A percentile compares a stretch with the other conserved stretches of the same genome.
Evolutionary conservation across 2,888 invertebrate genomes (phyloP).

Genomic region (Patella pellucida): DNA sequence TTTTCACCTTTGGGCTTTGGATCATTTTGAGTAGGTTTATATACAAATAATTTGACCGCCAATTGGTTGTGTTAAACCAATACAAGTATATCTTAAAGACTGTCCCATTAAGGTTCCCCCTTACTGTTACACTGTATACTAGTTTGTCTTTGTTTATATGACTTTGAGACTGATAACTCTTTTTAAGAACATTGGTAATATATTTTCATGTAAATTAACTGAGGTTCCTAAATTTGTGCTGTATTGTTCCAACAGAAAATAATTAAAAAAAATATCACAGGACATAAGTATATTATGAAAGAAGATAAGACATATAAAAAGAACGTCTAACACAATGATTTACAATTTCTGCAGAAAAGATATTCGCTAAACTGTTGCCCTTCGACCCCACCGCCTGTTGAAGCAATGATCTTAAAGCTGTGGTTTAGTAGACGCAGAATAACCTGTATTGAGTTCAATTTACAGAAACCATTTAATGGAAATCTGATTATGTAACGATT

Average conservation of each 20-base stretch:
- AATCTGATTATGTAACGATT: slow-evolving; percentile 86
- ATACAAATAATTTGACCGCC: too few relatives aligned
- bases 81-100: too few relatives aligned
- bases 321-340: slow-evolving; percentile 28
- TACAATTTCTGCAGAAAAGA: slow-evolving; percentile 77
- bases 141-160: too few relatives aligned
- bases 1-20: too few relatives aligned
- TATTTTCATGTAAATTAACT: too few relatives aligned
- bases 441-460: slow-evolving; percentile 89
- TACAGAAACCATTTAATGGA: slow-evolving; percentile 89
- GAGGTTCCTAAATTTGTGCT: too few relatives aligned
- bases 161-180: too few relatives aligned
- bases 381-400: slow-evolving; percentile 89
- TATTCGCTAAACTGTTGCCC: slow-evolving; percentile 92
- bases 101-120: too few relatives aligned
- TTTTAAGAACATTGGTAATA: too few relatives aligned
- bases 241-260: neutral
- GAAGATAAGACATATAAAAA: slow-evolving; percentile 1
- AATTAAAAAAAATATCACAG: slow-evolving; percentile 16
- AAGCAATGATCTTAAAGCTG: slow-evolving; percentile 84
- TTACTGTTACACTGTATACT: too few relatives aligned
- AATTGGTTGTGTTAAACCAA: too few relatives aligned
- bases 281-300: neutral
- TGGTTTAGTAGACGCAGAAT: slow-evolving; percentile 85
- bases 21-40: too few relatives aligned